Conservation (phyloP, 1,140 invertebrate genomes). For the Drosophila bipectinata region DNA sequence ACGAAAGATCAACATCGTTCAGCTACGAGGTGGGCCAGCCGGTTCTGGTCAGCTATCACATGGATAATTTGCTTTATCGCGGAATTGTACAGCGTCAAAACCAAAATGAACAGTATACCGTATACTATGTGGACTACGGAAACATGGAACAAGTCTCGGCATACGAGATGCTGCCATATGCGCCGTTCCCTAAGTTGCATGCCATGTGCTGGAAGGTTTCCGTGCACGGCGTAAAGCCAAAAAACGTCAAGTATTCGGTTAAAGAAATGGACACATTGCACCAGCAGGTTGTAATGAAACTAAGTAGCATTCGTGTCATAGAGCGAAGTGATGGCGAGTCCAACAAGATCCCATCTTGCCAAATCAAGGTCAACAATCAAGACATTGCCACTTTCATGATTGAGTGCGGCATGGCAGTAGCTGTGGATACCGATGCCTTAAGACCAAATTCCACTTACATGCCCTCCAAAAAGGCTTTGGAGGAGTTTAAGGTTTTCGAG, state of each 20-base stretch:
- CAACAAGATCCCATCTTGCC: slow-evolving; percentile 26
- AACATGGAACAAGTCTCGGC: slow-evolving; percentile 85
- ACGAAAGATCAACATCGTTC: slow-evolving; percentile 78
- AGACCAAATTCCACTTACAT: background rate
- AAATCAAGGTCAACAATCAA: slow-evolving; percentile 41
- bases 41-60: slow-evolving; percentile 87
- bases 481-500: slow-evolving; percentile 44
- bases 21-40: slow-evolving; percentile 84
- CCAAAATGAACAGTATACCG: slow-evolving; percentile 78
- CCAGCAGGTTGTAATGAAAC: slow-evolving; percentile 49
- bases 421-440: background rate
- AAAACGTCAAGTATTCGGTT: slow-evolving; percentile 23
- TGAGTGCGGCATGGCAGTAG: slow-evolving; percentile 20
- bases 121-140: slow-evolving; percentile 88
- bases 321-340: background rate
- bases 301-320: slow-evolving; percentile 59
- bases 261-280: slow-evolving; percentile 59
- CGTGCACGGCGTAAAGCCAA: slow-evolving; percentile 84
- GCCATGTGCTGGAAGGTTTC: slow-evolving; percentile 85
- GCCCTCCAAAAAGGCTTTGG: background rate
- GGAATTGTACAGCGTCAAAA: slow-evolving; percentile 84
- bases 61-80: slow-evolving; percentile 87
- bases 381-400: slow-evolving; percentile 58
- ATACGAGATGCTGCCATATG: slow-evolving; percentile 85
- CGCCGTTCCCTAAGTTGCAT: slow-evolving; percentile 86